Evolutionary conservation across 2,797 vertebrate genomes (phyloP).

Genomic region (Petrocephalus schoutedeni): DNA sequence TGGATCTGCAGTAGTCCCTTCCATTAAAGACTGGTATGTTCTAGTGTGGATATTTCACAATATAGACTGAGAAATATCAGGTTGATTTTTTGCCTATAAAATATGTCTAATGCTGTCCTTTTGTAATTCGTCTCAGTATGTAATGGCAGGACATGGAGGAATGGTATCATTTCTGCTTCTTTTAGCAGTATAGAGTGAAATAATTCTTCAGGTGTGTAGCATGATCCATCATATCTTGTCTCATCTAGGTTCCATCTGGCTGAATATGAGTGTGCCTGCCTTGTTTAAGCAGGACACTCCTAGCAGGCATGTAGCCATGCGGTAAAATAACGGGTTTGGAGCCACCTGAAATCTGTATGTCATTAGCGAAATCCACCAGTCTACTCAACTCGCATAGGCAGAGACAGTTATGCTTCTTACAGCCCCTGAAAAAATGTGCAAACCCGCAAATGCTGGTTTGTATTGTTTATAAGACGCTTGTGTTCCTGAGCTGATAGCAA

Average conservation of each 20-base stretch:
- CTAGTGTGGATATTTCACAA: neutral
- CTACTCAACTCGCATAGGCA: neutral
- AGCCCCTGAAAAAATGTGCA: neutral
- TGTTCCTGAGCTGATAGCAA: neutral
- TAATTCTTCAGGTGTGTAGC: slow-evolving; percentile 2
- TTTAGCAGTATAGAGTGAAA: neutral
- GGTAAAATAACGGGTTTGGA: neutral
- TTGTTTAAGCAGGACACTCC: neutral
- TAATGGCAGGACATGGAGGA: neutral
- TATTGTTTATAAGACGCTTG: neutral
- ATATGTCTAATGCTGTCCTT: neutral
- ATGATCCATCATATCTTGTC: neutral
- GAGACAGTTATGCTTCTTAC: neutral
- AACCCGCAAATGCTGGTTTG: neutral
- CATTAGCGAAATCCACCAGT: neutral
- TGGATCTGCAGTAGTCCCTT: neutral
- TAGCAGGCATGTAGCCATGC: neutral
- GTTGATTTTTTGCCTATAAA: neutral
- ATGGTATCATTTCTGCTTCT: neutral
- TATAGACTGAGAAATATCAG: neutral
- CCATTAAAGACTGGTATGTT: neutral
- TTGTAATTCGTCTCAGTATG: neutral
- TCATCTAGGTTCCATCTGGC: neutral
- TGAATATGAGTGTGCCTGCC: neutral
- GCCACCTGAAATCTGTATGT: neutral